Evolutionary conservation across 2,797 vertebrate species (phyloP).

Genomic region (Zalophus californianus): DNA sequence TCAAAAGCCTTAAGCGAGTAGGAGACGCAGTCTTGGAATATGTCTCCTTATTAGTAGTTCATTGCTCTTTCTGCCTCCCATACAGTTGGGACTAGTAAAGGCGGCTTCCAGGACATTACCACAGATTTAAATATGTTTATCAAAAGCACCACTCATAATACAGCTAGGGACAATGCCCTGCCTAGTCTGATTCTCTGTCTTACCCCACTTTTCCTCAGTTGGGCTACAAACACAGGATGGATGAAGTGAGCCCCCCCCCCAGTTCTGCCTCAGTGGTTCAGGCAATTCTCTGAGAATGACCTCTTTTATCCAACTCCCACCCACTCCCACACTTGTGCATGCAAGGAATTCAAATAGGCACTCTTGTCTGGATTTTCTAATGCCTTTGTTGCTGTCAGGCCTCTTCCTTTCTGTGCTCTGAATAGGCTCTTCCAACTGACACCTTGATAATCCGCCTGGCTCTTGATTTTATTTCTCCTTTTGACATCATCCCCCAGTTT

Average conservation of each 20-base stretch:
- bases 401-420: neutral
- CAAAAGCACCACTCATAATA: neutral
- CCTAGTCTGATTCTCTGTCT: neutral
- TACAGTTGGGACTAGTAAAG: neutral
- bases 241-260: neutral
- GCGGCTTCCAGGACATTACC: neutral
- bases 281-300: neutral
- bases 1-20: neutral
- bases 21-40: neutral
- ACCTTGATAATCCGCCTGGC: neutral
- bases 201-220: neutral
- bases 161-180: neutral
- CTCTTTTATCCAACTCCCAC: neutral
- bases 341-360: neutral
- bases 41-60: neutral
- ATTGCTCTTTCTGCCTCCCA: neutral
- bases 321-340: neutral
- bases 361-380: neutral
- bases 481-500: neutral
- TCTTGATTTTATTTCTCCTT: conserved; percentile 18
- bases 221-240: neutral
- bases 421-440: neutral
- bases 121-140: neutral
- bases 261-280: neutral
- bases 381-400: neutral